Evolutionary conservation across 2,113 vertebrate genomes (phyloP).

Genomic region (Ahaetulla prasina): DNA sequence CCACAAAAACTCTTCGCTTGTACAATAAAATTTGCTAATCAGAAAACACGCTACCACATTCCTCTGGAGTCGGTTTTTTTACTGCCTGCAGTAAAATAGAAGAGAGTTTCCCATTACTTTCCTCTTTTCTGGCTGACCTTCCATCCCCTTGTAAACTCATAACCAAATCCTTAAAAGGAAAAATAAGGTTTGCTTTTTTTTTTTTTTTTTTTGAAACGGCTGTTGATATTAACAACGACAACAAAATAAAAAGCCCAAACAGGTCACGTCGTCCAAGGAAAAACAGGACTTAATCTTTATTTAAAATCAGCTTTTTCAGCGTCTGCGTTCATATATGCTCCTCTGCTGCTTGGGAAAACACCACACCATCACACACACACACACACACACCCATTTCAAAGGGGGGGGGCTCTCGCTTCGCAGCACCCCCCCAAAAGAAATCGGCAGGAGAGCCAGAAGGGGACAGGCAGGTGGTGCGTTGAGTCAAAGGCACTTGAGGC

Average conservation of each 20-base stretch:
- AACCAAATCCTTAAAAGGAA: not conserved
- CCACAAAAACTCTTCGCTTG: not conserved
- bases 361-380: too few relatives aligned
- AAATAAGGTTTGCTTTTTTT: not conserved
- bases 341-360: not conserved
- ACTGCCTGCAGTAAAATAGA: not conserved
- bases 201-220: not conserved
- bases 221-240: too few relatives aligned
- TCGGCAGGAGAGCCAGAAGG: fast-evolving
- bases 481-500: not conserved
- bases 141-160: not conserved
- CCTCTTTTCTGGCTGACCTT: not conserved
- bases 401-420: not conserved
- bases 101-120: not conserved
- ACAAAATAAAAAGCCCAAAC: not conserved
- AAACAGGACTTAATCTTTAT: not conserved
- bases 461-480: fast-evolving
- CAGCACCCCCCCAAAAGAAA: too few relatives aligned
- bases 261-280: not conserved
- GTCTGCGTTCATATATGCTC: not conserved
- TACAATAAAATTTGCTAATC: not conserved
- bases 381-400: not conserved
- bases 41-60: not conserved
- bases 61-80: not conserved
- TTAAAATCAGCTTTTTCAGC: not conserved